Base-by-base conservation (phyloP, 2,888 invertebrate species). In the Drosophila emarginata region DNA sequence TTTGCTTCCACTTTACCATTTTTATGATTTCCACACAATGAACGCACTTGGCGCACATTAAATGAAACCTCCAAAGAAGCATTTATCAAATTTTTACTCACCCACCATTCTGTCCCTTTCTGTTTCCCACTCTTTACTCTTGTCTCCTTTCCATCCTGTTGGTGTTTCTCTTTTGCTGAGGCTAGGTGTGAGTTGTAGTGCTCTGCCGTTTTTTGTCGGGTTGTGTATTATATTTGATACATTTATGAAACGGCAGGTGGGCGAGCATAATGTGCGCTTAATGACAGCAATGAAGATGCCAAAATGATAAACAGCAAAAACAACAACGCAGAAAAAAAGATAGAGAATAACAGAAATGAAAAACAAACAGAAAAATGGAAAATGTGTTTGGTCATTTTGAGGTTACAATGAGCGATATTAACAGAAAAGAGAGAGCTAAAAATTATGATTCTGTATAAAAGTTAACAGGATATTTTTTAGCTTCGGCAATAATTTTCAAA, bases 251-350 rank as follows among this genome's bases (percentile, higher is more conserved):
- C 73, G 78, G 77, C 82, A 87, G 85, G 82, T 86, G 76, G 67
- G 77, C 72, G 67, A 70, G 61, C 78, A 74, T 78, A 85, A 88
- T 85, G 89, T 68, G 74, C 75, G 82, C 87, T 88, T 85, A 85
- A 85, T 85, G 89, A 85, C 87, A 87, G 87, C 85, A 82, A 84
- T 88, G 88, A 88, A 88, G 89, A 82, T 87, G 85, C 88, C 87
- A 88, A 88, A 85, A 87, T 85, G 88, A 87, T 87, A 85, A 85
- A 88, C 87, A 80, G 72, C 83, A 76, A 78, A 40, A 77, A 68
- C 74, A 77, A 64, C 79, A 74, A 56, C 70, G 60, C 58, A 67
- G 64, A 54, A 50, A 66, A 77, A 65, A 52, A 45, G 45, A 45
- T 45, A 45, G 11, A 45, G 18, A 21, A 18, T 40, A 70, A 69